Conservation (phyloP, 1,140 invertebrate species). For the Aphelinus certus region DNA sequence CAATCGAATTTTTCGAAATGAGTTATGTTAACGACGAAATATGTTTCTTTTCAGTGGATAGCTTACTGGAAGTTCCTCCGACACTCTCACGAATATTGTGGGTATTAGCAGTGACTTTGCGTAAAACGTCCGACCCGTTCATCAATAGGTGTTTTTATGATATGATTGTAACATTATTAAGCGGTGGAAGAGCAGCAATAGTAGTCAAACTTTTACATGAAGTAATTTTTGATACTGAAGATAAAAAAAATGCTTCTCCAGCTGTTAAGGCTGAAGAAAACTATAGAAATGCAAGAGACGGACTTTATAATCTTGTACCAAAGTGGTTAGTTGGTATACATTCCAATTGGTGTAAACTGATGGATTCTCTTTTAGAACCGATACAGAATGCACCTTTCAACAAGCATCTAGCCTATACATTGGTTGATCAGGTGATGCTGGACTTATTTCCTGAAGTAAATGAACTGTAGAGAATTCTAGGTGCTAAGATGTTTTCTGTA, state of each 20-base stretch:
- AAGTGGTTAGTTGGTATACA: constrained; percentile 57
- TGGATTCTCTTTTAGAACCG: constrained; percentile 57
- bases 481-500: constrained; percentile 14
- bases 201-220: constrained; percentile 58
- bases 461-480: background rate
- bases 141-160: constrained; percentile 52
- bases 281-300: constrained; percentile 54
- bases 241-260: constrained; percentile 32
- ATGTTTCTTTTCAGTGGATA: constrained; percentile 51
- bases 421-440: constrained; percentile 62
- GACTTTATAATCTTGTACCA: constrained; percentile 55
- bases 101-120: constrained; percentile 53
- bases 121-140: constrained; percentile 53
- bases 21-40: too few relatives aligned
- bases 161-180: constrained; percentile 56
- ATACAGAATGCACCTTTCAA: constrained; percentile 59
- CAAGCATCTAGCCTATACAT: constrained; percentile 63
- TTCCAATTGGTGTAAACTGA: constrained; percentile 56
- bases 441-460: constrained; percentile 64
- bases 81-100: constrained; percentile 51
- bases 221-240: constrained; percentile 50
- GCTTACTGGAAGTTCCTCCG: constrained; percentile 50
- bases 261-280: constrained; percentile 44
- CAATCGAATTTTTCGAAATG: too few relatives aligned
- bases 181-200: constrained; percentile 57